phyloP scores from a whole-genome alignment of 2,888 invertebrate species.

The Drosophila barbarae region DNA sequence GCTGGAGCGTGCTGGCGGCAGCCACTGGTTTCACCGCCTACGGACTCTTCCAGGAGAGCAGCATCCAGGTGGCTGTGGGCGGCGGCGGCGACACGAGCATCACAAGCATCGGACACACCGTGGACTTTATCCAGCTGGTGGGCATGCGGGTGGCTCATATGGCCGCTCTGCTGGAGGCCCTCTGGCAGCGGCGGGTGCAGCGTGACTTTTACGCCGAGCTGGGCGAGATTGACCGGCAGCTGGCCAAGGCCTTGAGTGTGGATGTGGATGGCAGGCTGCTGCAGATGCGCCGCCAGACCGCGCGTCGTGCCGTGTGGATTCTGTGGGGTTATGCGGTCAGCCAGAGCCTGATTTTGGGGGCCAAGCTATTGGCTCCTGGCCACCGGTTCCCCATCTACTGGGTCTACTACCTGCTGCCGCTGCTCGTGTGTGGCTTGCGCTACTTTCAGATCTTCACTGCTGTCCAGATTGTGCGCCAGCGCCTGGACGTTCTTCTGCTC shows the following conservation, averaged over 20 bases:
- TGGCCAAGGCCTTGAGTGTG: constrained; percentile 66
- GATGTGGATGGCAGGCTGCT: constrained; percentile 53
- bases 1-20: constrained; percentile 40
- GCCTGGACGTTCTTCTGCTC: constrained; percentile 67
- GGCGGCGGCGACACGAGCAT: constrained; percentile 23
- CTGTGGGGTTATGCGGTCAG: constrained; percentile 57
- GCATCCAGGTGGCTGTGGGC: constrained; percentile 10
- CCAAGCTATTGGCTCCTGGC: constrained; percentile 44
- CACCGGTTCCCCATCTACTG: constrained; percentile 59
- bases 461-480: constrained; percentile 65
- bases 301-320: constrained; percentile 51
- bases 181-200: constrained; percentile 59
- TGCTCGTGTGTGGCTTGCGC: constrained; percentile 68
- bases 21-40: constrained; percentile 54
- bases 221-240: constrained; percentile 71
- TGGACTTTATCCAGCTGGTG: constrained; percentile 75
- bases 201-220: constrained; percentile 57
- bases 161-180: constrained; percentile 67
- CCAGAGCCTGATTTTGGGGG: constrained; percentile 59
- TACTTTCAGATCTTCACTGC: constrained; percentile 76
- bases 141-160: constrained; percentile 74
- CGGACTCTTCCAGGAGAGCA: constrained; percentile 54
- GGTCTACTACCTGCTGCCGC: constrained; percentile 70
- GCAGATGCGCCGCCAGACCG: constrained; percentile 43
- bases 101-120: constrained; percentile 63